phyloP scores from a whole-genome alignment of 2,888 invertebrate genomes.

The Tetranychus piercei region DNA sequence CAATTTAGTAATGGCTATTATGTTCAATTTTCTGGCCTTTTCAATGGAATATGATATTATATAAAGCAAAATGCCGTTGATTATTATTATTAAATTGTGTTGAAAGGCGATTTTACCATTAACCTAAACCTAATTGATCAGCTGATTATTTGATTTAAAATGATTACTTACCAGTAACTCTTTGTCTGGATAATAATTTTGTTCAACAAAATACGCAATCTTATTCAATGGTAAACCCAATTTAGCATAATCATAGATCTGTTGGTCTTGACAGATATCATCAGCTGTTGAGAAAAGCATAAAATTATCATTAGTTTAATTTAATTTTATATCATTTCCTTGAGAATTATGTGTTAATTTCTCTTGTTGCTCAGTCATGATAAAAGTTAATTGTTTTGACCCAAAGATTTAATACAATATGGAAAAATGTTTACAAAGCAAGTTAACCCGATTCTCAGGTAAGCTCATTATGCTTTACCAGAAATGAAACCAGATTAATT shows the following conservation, averaged over 20 bases:
- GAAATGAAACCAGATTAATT: not conserved
- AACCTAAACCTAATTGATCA: not conserved
- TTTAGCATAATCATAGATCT: conserved; percentile 58
- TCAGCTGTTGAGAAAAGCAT: conserved; percentile 35
- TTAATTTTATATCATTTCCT: too few relatives aligned
- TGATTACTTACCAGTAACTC: conserved; percentile 50
- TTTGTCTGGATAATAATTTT: conserved; percentile 82
- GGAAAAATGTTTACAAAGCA: not conserved
- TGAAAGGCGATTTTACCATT: not conserved
- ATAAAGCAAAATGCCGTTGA: not conserved
- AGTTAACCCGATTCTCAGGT: not conserved
- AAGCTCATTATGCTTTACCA: not conserved
- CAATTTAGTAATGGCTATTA: not conserved
- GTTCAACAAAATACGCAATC: conserved; percentile 71
- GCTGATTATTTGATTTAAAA: not conserved
- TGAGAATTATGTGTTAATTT: not conserved
- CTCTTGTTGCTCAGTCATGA: not conserved
- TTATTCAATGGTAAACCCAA: conserved; percentile 78
- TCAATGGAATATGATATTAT: not conserved
- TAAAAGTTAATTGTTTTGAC: not conserved
- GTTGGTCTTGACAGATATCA: conserved; percentile 66
- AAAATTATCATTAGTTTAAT: not conserved
- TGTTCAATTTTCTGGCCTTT: not conserved
- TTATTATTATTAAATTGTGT: not conserved
- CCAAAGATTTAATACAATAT: not conserved